Conservation (phyloP, 2,888 invertebrate genomes). For the Synanthedon formicaeformis region DNA sequence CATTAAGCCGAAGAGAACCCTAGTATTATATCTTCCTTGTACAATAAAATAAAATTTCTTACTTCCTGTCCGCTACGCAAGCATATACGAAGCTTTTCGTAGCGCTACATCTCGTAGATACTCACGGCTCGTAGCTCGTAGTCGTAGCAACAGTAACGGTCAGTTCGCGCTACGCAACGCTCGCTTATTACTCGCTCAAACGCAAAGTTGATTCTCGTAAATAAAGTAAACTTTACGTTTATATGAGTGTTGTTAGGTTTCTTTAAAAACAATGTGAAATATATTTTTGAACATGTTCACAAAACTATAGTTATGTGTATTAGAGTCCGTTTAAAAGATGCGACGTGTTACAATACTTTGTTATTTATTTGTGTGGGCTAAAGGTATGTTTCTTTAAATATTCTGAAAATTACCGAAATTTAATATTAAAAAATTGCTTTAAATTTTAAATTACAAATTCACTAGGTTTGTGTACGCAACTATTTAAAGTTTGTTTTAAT, state of each 20-base stretch:
- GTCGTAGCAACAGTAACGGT: slow-evolving; percentile 62
- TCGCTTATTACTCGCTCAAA: slow-evolving; percentile 19
- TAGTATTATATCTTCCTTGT: too few relatives aligned
- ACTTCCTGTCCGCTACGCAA: neutral
- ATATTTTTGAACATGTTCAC: too few relatives aligned
- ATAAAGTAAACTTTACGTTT: too few relatives aligned
- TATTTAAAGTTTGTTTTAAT: too few relatives aligned
- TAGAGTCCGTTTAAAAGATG: slow-evolving; percentile 22
- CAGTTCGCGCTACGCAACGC: slow-evolving; percentile 41
- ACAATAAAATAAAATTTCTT: neutral
- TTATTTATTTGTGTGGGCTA: slow-evolving; percentile 31
- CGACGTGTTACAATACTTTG: slow-evolving; percentile 22
- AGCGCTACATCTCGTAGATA: neutral
- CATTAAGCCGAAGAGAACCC: too few relatives aligned
- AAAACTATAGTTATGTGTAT: neutral
- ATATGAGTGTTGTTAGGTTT: too few relatives aligned
- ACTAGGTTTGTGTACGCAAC: too few relatives aligned
- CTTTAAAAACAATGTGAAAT: too few relatives aligned
- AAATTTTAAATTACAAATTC: too few relatives aligned
- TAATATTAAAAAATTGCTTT: too few relatives aligned
- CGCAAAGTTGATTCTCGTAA: slow-evolving; percentile 4
- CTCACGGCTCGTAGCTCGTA: slow-evolving; percentile 16
- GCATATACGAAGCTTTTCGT: slow-evolving; percentile 1
- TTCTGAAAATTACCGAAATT: too few relatives aligned
- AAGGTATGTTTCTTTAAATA: slow-evolving; percentile 24